These are phyloP conservation scores for Dipodomys stephensi DNA, from an alignment of 2,113 vertebrate genomes.

Conservation along the genomic window DNA sequence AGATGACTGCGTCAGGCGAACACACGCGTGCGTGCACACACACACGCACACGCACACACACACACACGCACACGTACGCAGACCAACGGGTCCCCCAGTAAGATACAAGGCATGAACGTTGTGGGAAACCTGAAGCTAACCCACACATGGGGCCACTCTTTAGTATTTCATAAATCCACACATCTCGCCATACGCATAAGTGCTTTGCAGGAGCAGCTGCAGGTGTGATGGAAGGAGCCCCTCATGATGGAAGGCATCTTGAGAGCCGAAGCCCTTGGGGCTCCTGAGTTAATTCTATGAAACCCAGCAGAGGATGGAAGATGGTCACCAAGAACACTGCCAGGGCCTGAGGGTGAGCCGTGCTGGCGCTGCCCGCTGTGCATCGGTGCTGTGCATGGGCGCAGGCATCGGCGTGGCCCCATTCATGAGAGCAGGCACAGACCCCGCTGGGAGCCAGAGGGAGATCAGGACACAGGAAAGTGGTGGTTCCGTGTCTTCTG, in stretches of 20 bases:
- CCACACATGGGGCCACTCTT: too few species aligned
- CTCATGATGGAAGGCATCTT: not conserved
- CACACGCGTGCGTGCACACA: too few species aligned
- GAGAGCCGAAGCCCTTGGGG: rapidly evolving
- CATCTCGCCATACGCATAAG: too few species aligned
- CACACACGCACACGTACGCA: too few species aligned
- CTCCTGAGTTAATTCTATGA: rapidly evolving
- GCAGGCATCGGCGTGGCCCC: too few species aligned
- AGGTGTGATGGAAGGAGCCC: not conserved
- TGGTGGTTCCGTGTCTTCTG: rapidly evolving
- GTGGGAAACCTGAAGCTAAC: too few species aligned
- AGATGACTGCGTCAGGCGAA: not conserved
- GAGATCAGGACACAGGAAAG: rapidly evolving
- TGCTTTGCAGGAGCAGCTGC: not conserved
- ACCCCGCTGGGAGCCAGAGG: too few species aligned
- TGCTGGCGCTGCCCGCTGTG: too few species aligned
- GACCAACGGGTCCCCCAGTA: too few species aligned
- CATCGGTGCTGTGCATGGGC: too few species aligned
- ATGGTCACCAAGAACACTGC: rapidly evolving
- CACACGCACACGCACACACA: too few species aligned
- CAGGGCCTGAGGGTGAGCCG: rapidly evolving
- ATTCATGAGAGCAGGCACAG: not conserved
- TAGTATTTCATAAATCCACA: not conserved
- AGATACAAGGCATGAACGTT: too few species aligned
- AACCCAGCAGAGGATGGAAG: rapidly evolving